phyloP scores from a whole-genome alignment of 2,113 vertebrate species.

The Pollimyrus isidori region DNA sequence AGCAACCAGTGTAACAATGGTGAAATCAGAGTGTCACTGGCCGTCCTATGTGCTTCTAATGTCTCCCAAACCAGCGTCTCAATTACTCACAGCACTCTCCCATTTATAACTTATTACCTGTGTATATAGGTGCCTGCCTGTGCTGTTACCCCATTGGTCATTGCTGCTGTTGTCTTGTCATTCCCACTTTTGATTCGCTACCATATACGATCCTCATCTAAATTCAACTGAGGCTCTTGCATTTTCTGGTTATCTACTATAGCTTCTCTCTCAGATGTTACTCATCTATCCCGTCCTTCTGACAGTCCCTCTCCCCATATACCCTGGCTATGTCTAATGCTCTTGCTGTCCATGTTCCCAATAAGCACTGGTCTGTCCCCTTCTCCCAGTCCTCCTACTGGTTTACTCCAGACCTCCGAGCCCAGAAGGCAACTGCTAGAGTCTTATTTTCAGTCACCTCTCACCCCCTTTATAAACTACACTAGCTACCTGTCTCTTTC shows the following conservation, averaged over 20 bases:
- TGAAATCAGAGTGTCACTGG: not conserved
- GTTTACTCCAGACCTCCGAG: too few species aligned
- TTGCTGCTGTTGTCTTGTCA: not conserved
- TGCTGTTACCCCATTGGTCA: not conserved
- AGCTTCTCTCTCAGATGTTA: not conserved
- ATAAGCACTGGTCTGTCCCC: too few species aligned
- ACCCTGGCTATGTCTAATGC: not conserved
- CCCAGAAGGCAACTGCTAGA: too few species aligned
- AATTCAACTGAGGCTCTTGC: not conserved
- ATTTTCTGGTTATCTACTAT: not conserved
- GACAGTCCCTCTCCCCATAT: not conserved
- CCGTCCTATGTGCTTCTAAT: not conserved
- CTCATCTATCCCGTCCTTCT: not conserved
- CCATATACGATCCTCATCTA: not conserved
- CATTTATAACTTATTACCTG: not conserved
- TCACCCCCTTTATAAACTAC: too few species aligned
- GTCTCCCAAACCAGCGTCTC: not conserved
- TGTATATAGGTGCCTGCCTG: not conserved
- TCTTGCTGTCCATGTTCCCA: not conserved
- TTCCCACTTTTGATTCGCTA: not conserved
- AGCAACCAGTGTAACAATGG: too few species aligned
- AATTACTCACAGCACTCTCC: not conserved
- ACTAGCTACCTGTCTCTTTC: too few species aligned
- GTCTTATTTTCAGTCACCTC: too few species aligned
- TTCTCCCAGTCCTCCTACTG: too few species aligned